Base-by-base conservation (phyloP, 2,797 vertebrate species). In the Vipera ursinii region DNA sequence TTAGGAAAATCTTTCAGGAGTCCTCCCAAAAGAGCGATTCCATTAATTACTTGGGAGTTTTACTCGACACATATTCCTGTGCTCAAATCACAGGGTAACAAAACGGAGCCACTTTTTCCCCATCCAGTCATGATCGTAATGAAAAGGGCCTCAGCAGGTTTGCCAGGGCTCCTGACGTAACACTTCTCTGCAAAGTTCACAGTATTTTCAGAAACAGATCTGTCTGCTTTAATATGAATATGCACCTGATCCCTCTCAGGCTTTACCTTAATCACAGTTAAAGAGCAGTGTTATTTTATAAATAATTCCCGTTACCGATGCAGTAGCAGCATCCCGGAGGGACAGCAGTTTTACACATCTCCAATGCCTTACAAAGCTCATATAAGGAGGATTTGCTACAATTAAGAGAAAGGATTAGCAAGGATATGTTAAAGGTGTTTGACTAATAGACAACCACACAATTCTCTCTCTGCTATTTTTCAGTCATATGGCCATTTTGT, bases 11-110 rank as follows among this genome's bases (percentile, higher is more conserved):
- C 94, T 93, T 92, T 95, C 87, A 22, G 9, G 92, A 96, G 78
- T 73, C 95, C 14, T 97, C 96, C 94, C 95, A 65, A 93, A 96
- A 96, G 96, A 97, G 92, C 89, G 91, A 93, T 97, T 97, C 94
- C 87, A 94, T 96, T 97, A 97, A 97, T 96, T 96, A 90, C 92
- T 94, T 57, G 69, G 90, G 94, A 65, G 65, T 94, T 56, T 95
- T 95, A 89, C 85, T 93, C 69, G 93, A 92, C 48, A 95, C 95
- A 82, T 94, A 95, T 95, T 96, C 94, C 93, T 93, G 96, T 96
- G 91, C 94, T 96, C 91, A 94, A 93, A 95, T 95, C 95, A 91
- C 94, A 89, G 95, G 59, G 24, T 89, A 86, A 91, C 96, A 94
- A 94, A 93, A 82, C 60, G 69, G 78, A 86, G 90, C 65, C 82